phyloP scores from a whole-genome alignment of 1,140 invertebrate genomes.

The Heliconius himera region DNA sequence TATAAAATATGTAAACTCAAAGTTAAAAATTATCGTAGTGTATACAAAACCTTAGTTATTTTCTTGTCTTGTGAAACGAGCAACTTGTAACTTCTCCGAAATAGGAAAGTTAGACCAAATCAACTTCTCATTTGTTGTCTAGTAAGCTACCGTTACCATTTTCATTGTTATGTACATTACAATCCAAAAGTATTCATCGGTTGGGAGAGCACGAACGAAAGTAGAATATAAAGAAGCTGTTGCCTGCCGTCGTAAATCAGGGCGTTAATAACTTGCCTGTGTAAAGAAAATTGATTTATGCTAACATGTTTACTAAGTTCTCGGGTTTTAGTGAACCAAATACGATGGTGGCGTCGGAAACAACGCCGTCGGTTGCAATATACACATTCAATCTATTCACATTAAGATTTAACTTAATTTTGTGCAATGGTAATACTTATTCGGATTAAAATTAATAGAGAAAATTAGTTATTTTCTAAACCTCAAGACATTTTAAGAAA shows the following conservation, averaged over 20 bases:
- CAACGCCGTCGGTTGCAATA: constrained; percentile 43
- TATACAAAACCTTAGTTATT: not conserved
- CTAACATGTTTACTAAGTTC: constrained; percentile 65
- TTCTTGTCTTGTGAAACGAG: not conserved
- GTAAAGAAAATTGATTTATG: constrained; percentile 75
- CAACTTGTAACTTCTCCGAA: not conserved
- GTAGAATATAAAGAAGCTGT: constrained; percentile 15
- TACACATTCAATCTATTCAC: constrained; percentile 35
- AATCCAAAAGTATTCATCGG: constrained; percentile 12
- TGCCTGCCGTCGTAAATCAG: constrained; percentile 52
- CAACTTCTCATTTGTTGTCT: not conserved
- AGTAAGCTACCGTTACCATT: constrained; percentile 6
- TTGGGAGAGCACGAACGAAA: constrained; percentile 8
- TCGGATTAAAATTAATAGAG: not conserved
- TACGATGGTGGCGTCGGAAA: constrained; percentile 53
- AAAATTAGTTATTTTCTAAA: not conserved
- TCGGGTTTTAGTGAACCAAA: constrained; percentile 66
- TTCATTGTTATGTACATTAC: constrained; percentile 14
- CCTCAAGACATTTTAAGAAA: too few relatives aligned
- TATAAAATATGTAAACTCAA: not conserved
- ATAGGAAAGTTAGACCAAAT: not conserved
- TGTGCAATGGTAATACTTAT: not conserved
- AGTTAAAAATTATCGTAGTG: not conserved
- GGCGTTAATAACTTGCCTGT: constrained; percentile 60
- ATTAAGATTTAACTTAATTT: constrained; percentile 1